Evolutionary conservation across 2,888 invertebrate species (phyloP), one percentile per base, ranked within the genome.

Genomic region (Rambutsinella grinnellia): DNA sequence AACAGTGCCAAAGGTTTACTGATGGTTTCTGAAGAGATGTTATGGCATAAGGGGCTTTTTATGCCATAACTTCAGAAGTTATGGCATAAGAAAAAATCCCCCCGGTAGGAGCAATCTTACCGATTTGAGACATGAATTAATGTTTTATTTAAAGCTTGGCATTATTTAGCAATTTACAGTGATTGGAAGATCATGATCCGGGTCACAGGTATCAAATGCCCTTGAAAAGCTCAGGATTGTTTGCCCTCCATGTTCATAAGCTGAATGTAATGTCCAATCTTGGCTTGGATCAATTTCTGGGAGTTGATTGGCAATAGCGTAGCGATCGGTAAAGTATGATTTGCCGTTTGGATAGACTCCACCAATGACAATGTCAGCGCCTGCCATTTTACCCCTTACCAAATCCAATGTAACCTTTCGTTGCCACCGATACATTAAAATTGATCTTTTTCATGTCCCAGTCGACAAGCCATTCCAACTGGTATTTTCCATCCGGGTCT

Each of bases 171-270:
- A n/a, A 21, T 17, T 13, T 56, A 44, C 66, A 10, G 54, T 44
- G 8, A 67, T 57, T n/a, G n/a, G n/a, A 3, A 13, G 57, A 23
- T 47, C 44, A 47, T 67, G 57, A 17, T 67, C 26, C 2, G 13
- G 23, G 19, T 67, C 67, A 24, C 67, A 67, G n/a, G 67, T 67
- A 19, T 67, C 67, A 21, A 67, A 46, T 3, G 24, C 5, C 46
- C 67, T 44, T 5, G 57, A 57, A 26, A 67, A 44, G 19, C 23
- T 17, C 5, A 67, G 47, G 26, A 19, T 17, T 19, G 67, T 67
- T 10, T 6, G n/a, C 19, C 26, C 27, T 1, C 46, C 23, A 23
- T 57, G 5, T 23, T 56, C 56, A 19, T 15, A 10, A 6, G 67
- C 56, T 1, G 6, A 2, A 1, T 46, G 44, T 5, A 67, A 28